phyloP scores from a whole-genome alignment of 2,888 invertebrate genomes.

The Cyclophora punctaria region DNA sequence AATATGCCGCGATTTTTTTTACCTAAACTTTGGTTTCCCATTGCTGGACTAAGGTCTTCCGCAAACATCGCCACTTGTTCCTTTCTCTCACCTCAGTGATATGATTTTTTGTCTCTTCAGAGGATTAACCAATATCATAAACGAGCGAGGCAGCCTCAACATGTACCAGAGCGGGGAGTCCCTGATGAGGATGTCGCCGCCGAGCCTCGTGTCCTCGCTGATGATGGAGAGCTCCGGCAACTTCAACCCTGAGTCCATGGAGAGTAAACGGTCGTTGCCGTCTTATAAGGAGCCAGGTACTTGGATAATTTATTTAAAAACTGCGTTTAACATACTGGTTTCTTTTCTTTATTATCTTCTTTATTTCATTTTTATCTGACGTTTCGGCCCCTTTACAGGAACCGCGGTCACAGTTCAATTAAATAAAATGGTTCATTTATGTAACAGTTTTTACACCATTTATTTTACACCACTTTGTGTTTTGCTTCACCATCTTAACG shows the following conservation, averaged over 20 bases:
- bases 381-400: too few relatives aligned
- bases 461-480: too few relatives aligned
- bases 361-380: too few relatives aligned
- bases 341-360: too few relatives aligned
- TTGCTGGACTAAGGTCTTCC: too few relatives aligned
- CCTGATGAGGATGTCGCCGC: constrained; percentile 72
- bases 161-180: constrained; percentile 69
- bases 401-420: neutral
- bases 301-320: too few relatives aligned
- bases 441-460: too few relatives aligned
- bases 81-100: neutral
- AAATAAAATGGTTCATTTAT: too few relatives aligned
- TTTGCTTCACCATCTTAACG: too few relatives aligned
- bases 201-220: constrained; percentile 75
- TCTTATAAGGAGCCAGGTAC: constrained; percentile 53
- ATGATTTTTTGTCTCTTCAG: constrained; percentile 23
- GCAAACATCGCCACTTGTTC: neutral
- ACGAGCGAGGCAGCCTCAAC: constrained; percentile 57
- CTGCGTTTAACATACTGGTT: constrained; percentile 2
- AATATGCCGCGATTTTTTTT: neutral
- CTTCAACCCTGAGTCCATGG: constrained; percentile 57
- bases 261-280: constrained; percentile 46
- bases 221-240: constrained; percentile 67
- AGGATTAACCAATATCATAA: constrained; percentile 51
- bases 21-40: neutral